These are phyloP conservation scores for Sinhomidia bicolor DNA, from an alignment of 2,888 invertebrate species.

Conservation along the genomic window DNA sequence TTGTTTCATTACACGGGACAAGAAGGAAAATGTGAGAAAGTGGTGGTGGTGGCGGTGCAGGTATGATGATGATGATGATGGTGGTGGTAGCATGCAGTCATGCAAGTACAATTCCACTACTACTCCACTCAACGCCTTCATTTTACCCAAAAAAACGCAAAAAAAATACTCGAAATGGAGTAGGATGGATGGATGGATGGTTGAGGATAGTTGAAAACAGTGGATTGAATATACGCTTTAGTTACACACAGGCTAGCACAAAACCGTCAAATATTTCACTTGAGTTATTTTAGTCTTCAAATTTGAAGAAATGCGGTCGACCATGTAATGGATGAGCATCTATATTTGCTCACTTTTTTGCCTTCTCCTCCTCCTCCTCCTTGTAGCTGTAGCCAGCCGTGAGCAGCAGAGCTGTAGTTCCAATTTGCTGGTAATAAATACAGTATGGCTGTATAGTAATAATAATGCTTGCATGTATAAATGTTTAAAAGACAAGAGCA, in stretches of 20 bases:
- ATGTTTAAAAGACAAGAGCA: neutral
- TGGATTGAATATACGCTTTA: neutral
- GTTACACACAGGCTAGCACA: neutral
- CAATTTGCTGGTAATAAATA: conserved; percentile 15
- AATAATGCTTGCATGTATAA: neutral
- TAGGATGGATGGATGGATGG: conserved; percentile 22
- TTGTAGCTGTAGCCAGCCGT: neutral
- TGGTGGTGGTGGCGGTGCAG: neutral
- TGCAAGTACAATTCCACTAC: conserved; percentile 34
- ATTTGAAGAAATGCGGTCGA: conserved; percentile 65
- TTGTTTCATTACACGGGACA: neutral
- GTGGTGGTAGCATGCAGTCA: conserved; percentile 18
- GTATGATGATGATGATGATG: neutral
- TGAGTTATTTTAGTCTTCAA: conserved; percentile 63
- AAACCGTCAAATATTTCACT: conserved; percentile 52
- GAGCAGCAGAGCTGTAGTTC: too few species aligned
- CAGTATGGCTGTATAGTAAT: neutral
- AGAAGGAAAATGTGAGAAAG: too few species aligned
- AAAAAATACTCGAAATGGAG: conserved; percentile 39
- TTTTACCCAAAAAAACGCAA: conserved; percentile 19
- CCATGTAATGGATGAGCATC: conserved; percentile 57
- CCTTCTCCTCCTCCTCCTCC: neutral
- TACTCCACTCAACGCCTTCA: conserved; percentile 46
- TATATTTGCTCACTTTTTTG: conserved; percentile 48
- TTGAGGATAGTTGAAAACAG: conserved; percentile 12